phyloP scores from a whole-genome alignment of 2,797 vertebrate species.

The Triplophysa bombifrons region DNA sequence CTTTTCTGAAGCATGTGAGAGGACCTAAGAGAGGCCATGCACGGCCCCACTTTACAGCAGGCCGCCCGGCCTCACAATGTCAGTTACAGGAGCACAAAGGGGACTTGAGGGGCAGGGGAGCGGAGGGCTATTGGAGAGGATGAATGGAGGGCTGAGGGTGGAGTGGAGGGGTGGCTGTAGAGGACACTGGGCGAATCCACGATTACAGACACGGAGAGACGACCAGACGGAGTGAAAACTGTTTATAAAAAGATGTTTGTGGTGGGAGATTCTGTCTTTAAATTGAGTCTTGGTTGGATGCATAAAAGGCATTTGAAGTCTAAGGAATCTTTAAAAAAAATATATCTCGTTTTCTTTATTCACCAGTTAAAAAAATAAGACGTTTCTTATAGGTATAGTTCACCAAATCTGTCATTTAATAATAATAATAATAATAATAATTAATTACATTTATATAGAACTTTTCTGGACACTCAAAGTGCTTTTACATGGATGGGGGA shows the following conservation, averaged over 20 bases:
- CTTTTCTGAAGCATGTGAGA: slow-evolving; percentile 39
- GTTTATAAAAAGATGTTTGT: not conserved
- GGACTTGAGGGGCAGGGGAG: slow-evolving; percentile 56
- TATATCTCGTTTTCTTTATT: too few species aligned
- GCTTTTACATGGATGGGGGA: too few species aligned
- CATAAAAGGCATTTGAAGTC: not conserved
- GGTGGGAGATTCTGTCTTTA: not conserved
- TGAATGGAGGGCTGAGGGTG: slow-evolving; percentile 60
- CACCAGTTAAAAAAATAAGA: too few species aligned
- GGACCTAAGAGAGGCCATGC: slow-evolving; percentile 57
- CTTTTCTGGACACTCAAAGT: too few species aligned
- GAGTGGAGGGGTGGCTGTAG: slow-evolving; percentile 71
- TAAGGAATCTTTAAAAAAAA: not conserved
- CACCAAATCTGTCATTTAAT: too few species aligned
- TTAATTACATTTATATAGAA: too few species aligned
- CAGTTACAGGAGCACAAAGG: slow-evolving; percentile 68
- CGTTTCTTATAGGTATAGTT: too few species aligned
- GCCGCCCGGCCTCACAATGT: slow-evolving; percentile 69
- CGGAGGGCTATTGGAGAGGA: slow-evolving; percentile 33
- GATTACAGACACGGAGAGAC: slow-evolving; percentile 16
- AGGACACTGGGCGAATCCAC: slow-evolving; percentile 30
- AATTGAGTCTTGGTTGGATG: not conserved
- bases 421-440: too few species aligned
- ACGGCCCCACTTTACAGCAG: slow-evolving; percentile 70
- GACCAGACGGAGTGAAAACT: not conserved